Percentiles rank a stretch among this genome's conserved stretches.
Evolutionary conservation across 2,113 vertebrate species (phyloP).

Genomic region (Pleuronectes platessa): DNA sequence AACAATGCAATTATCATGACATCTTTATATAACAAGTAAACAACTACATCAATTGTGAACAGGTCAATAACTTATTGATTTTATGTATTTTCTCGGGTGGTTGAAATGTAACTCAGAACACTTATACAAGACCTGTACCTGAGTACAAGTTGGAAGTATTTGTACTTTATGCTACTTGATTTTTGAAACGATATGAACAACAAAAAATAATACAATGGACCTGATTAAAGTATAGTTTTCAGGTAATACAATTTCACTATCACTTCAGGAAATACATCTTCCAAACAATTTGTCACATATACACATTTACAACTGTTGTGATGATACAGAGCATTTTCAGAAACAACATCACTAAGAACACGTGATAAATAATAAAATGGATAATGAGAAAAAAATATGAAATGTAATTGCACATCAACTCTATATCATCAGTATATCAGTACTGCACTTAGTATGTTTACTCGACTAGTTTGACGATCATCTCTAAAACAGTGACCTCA

Average conservation of each 20-base stretch:
- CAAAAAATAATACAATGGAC: neutral
- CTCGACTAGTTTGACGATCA: neutral
- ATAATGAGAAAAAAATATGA: neutral
- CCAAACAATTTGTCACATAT: too few species aligned
- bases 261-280: neutral
- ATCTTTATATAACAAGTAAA: too few species aligned
- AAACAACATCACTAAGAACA: neutral
- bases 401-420: neutral
- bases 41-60: too few species aligned
- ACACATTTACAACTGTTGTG: neutral
- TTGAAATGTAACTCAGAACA: too few species aligned
- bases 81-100: too few species aligned
- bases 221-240: neutral
- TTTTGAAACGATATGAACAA: neutral
- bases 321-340: too few species aligned
- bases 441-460: neutral
- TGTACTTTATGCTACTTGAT: too few species aligned
- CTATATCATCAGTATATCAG: neutral
- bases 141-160: too few species aligned
- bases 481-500: slow-evolving; percentile 12
- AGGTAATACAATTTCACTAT: neutral
- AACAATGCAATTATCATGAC: neutral
- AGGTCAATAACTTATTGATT: too few species aligned
- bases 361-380: neutral
- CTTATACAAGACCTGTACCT: too few species aligned